Base-by-base conservation (phyloP, 2,888 invertebrate genomes). In the Dicyrtomina minuta region DNA sequence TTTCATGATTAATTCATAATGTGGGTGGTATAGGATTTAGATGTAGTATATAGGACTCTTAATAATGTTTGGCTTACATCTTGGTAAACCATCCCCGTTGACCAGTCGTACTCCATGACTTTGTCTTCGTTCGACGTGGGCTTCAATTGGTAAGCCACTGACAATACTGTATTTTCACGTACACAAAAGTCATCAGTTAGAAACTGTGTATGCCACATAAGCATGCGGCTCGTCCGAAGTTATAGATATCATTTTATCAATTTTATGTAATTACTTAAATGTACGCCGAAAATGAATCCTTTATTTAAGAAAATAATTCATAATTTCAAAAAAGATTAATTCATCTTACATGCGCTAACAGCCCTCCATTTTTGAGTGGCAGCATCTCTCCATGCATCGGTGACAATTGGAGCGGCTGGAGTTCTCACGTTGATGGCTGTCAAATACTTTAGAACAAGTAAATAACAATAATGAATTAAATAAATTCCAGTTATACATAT, bases 291-390 rank as follows among this genome's bases (percentile, higher is more conserved):
- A n/a, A n/a, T n/a, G n/a, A n/a, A n/a, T n/a, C n/a, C n/a, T n/a
- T n/a, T n/a, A n/a, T n/a, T n/a, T n/a, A n/a, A n/a, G n/a, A n/a
- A n/a, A n/a, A n/a, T n/a, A n/a, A n/a, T n/a, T n/a, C n/a, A n/a
- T n/a, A n/a, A n/a, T n/a, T n/a, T n/a, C n/a, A n/a, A n/a, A n/a
- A n/a, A n/a, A n/a, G n/a, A n/a, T n/a, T n/a, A n/a, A n/a, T n/a
- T n/a, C n/a, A 33, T 33, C 51, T 66, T 70, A 73, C 73, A 55
- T 24, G 74, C 68, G n/a, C 55, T 64, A 6, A 60, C 65, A 13
- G 24, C 72, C 55, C 72, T 56, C 70, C 70, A 74, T 65, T 74
- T 74, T 49, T 74, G 74, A 5, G 72, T 68, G 4, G 71, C 44
- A 60, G 66, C 66, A 27, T 70, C 70, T 43, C 72, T 58, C 74